Conservation (phyloP, 2,797 vertebrate genomes). For the Gymnopithys bicolor region DNA sequence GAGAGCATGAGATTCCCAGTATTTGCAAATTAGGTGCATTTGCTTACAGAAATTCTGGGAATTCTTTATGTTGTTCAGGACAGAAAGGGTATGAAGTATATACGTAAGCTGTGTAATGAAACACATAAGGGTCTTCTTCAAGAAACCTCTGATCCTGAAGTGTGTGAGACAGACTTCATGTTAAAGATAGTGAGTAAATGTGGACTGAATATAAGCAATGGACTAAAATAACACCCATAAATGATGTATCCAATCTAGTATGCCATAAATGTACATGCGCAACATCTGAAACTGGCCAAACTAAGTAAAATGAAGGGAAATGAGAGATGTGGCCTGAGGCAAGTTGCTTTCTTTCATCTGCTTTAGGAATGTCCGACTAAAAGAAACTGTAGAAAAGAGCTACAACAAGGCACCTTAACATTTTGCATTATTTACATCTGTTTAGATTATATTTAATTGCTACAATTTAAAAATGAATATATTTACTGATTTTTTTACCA, state of each 20-base stretch:
- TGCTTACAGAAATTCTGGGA: background rate
- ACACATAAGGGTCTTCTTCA: slow-evolving; percentile 25
- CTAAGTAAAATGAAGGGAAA: background rate
- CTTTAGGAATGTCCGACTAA: background rate
- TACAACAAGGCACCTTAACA: background rate
- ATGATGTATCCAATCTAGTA: background rate
- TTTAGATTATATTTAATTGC: background rate
- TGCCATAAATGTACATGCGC: background rate
- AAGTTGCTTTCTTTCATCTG: slow-evolving; percentile 24
- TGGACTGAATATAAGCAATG: background rate
- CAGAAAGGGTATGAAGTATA: background rate
- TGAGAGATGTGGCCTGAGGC: background rate
- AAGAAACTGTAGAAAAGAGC: background rate
- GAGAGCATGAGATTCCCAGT: background rate
- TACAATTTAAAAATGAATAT: background rate
- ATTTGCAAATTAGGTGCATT: background rate
- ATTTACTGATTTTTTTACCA: background rate
- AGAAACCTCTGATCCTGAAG: background rate
- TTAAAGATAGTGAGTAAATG: background rate
- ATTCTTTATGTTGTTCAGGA: background rate
- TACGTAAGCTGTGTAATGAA: slow-evolving; percentile 26
- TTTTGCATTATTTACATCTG: background rate
- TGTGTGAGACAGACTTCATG: background rate
- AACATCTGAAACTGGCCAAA: slow-evolving; percentile 3
- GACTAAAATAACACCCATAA: slow-evolving; percentile 10